Evolutionary conservation across 2,113 vertebrate genomes (phyloP), one percentile per base, ranked within the genome.

Genomic region (Bubo blakistoni): DNA sequence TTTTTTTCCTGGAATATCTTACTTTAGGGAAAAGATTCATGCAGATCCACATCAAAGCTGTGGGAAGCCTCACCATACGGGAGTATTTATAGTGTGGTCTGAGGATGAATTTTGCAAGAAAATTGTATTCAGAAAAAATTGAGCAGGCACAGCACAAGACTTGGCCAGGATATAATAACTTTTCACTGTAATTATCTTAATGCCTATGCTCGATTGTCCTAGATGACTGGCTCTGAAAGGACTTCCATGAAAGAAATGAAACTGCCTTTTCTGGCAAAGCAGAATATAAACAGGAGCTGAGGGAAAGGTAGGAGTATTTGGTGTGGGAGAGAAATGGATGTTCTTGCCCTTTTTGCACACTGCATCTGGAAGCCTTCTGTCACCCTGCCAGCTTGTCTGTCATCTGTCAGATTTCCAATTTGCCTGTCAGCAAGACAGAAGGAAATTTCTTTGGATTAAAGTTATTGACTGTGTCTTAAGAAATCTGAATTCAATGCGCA

Each of bases 141-240:
- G 18, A 90, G 36, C 58, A 69, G 63, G 34, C 88, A 86, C 7
- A 27, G 58, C 72, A 79, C 14, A 88, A 66, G 46, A 36, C 25
- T 77, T 83, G 90, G 63, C 82, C 55, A 59, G 67, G 55, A 66
- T 78, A 74, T 86, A 92, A 91, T 73, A 95, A 90, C 90, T 95
- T 93, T 51, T 82, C 80, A 25, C 21, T 94, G 67, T 74, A 90
- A 94, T 96, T 95, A 94, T 73, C 82, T 92, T 84, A 92, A 92
- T 96, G 63, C 66, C 55, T 88, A 8, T 78, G 73, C 52, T 90
- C 59, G 86, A 9, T 79, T 94, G 77, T 63, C 51, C 47, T 62
- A 25, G 63, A 65, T 86, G 86, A 86, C 55, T 90, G 76, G 15
- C 32, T 95, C 54, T 86, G 57, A 90, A 92, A 96, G 38, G 76